A percentile compares a stretch with the other conserved stretches of the same genome.
Evolutionary conservation across 2,888 invertebrate genomes (phyloP).

Genomic region (Allophyes oxyacanthae): DNA sequence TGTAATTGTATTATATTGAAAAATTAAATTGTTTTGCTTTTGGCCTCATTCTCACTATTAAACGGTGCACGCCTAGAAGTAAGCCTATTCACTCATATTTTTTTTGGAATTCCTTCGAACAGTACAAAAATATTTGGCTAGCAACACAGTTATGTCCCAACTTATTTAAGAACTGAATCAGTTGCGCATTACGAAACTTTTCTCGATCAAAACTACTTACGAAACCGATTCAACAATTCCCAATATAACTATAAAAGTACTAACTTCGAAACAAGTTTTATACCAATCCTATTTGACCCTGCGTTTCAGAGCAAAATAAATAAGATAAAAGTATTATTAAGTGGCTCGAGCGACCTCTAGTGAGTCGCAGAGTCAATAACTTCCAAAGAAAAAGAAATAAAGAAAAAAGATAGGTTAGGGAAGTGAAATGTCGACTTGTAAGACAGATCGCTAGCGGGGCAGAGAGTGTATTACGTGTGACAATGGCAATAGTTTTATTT

Average conservation of each 20-base stretch:
- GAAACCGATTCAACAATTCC: slow-evolving; percentile 35
- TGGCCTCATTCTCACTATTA: too few species aligned
- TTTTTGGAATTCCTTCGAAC: too few species aligned
- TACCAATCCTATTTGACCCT: slow-evolving; percentile 20
- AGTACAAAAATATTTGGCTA: too few species aligned
- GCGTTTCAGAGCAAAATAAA: slow-evolving; percentile 37
- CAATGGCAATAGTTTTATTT: slow-evolving; percentile 10
- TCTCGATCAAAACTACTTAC: background rate
- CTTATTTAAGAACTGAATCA: too few species aligned
- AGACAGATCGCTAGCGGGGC: slow-evolving; percentile 38
- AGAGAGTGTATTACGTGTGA: slow-evolving; percentile 25
- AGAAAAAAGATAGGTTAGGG: slow-evolving; percentile 55
- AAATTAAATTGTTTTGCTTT: too few species aligned
- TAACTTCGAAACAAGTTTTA: slow-evolving; percentile 17
- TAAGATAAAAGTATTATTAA: slow-evolving; percentile 54
- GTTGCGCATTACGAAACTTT: too few species aligned
- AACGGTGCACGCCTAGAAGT: too few species aligned
- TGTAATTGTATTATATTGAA: too few species aligned
- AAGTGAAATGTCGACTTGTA: slow-evolving; percentile 57
- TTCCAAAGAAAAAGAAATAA: slow-evolving; percentile 42
- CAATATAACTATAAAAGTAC: slow-evolving; percentile 4
- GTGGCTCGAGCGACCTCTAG: slow-evolving; percentile 38
- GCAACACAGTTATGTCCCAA: too few species aligned
- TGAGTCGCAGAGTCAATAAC: slow-evolving; percentile 53
- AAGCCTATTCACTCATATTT: too few species aligned